These are phyloP conservation scores for Galaxias olidus DNA, from an alignment of 2,797 vertebrate genomes.

Conservation along the genomic window DNA sequence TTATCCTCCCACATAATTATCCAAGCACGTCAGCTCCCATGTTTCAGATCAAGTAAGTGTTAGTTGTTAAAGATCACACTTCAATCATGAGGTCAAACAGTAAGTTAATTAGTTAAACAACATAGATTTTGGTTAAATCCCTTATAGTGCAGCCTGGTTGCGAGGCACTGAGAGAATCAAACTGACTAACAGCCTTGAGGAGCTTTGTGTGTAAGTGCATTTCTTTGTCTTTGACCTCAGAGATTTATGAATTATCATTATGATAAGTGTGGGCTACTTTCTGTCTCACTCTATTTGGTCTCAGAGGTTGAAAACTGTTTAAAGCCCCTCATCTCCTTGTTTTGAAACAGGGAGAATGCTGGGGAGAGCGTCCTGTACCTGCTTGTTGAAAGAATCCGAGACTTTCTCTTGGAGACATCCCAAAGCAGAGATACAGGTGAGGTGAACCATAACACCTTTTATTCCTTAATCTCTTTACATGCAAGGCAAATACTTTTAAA, in stretches of 20 bases:
- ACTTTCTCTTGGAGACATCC: conserved; percentile 86
- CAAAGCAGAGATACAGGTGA: conserved; percentile 83
- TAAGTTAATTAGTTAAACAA: too few species aligned
- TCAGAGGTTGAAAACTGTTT: too few species aligned
- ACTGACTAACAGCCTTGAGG: conserved; percentile 89
- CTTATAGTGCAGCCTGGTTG: conserved; percentile 91
- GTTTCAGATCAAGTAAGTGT: conserved; percentile 94
- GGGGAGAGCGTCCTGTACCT: conserved; percentile 94
- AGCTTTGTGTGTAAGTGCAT: conserved; percentile 90
- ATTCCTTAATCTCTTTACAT: neutral
- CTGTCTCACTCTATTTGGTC: too few species aligned
- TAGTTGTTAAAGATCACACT: conserved; percentile 47
- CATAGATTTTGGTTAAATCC: conserved; percentile 51
- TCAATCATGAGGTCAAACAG: conserved; percentile 26
- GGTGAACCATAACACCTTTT: conserved; percentile 27
- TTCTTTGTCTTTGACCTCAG: conserved; percentile 48
- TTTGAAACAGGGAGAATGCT: conserved; percentile 81
- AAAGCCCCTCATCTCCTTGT: conserved; percentile 29
- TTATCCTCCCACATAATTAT: conserved; percentile 90
- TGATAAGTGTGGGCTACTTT: too few species aligned
- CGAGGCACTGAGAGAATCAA: conserved; percentile 80
- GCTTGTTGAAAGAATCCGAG: conserved; percentile 94
- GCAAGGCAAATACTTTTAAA: too few species aligned
- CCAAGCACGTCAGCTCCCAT: conserved; percentile 88
- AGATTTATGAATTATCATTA: too few species aligned